Evolutionary conservation across 2,888 invertebrate genomes (phyloP), one percentile per base, ranked within the genome.

Genomic region (Cosmorhoe ocellata): DNA sequence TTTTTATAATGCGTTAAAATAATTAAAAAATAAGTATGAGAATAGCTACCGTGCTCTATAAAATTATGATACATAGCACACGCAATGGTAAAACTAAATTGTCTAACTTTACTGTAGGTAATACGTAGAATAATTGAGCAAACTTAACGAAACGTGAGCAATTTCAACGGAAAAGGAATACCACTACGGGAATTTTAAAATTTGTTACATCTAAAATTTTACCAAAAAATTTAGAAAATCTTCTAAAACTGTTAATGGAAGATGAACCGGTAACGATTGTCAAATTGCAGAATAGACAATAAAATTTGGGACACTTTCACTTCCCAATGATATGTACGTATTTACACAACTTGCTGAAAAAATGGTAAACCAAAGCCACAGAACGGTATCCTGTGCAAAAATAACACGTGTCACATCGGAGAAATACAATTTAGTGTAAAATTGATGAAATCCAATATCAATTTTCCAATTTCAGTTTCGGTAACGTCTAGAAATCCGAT

Each of bases 31-130:
- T 71, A 74, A 67, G 77, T 74, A 81, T 59, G 51, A 87, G 86
- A 88, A 81, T 87, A 88, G 85, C 84, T 81, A 89, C 89, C 89
- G 89, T 89, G 89, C 89, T 89, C 88, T 82, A 84, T 82, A 79
- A 81, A 76, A 76, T 65, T 79, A 82, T 80, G 76, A 71, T 85
- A 85, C 84, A 87, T 75, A 64, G 72, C 75, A 72, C 75, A 75
- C 71, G 70, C 66, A 64, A 63, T 64, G 70, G 66, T 74, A 74
- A 74, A 79, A 78, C 76, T 78, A 84, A 71, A 76, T 57, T 67
- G 73, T 72, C 55, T 81, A 81, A 83, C 76, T 71, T 79, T 78
- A 81, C 67, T 65, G 48, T 70, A 74, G 71, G 67, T 76, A 76
- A 56, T 73, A 79, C 73, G 80, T 81, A 84, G 75, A 83, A 71